A percentile compares a stretch with the other conserved stretches of the same genome.
phyloP scores from a whole-genome alignment of 2,888 invertebrate species.

The Polylopha cassiicola region DNA sequence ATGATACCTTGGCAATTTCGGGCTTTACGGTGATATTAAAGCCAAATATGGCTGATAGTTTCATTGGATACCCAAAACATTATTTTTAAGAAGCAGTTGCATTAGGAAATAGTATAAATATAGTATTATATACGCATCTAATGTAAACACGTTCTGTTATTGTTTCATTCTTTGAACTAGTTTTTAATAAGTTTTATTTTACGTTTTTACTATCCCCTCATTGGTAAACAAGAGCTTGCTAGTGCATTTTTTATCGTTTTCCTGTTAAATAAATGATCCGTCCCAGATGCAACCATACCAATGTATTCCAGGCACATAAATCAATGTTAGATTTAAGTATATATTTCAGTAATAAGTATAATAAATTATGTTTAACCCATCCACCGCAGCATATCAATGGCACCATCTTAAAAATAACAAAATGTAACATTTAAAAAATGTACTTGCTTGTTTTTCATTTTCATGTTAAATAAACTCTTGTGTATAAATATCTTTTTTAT shows the following conservation, averaged over 20 bases:
- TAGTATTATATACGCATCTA: conserved; percentile 31
- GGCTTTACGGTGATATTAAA: conserved; percentile 46
- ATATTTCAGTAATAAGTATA: conserved; percentile 36
- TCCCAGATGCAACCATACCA: conserved; percentile 42
- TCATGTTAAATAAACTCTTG: conserved; percentile 62
- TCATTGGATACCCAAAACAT: conserved; percentile 32
- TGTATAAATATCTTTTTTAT: conserved; percentile 29
- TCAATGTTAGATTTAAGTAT: conserved; percentile 40
- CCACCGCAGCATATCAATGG: conserved; percentile 62
- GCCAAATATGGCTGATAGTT: conserved; percentile 40
- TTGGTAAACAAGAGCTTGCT: conserved; percentile 34
- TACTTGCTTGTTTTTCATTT: conserved; percentile 70
- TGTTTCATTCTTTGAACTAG: conserved; percentile 27
- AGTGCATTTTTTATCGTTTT: conserved; percentile 34
- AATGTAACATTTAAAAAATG: conserved; percentile 61
- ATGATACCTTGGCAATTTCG: conserved; percentile 59
- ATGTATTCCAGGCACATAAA: conserved; percentile 34
- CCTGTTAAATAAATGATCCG: conserved; percentile 37
- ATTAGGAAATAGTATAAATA: conserved; percentile 26
- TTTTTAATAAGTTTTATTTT: conserved; percentile 27
- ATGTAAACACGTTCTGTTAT: conserved; percentile 33
- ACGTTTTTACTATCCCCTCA: conserved; percentile 22
- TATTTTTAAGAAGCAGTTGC: conserved; percentile 36
- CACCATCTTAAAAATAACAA: conserved; percentile 50
- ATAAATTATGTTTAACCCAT: conserved; percentile 50